Base-by-base conservation (phyloP, 2,888 invertebrate species). In the Hydrotaea cyrtoneurina region DNA sequence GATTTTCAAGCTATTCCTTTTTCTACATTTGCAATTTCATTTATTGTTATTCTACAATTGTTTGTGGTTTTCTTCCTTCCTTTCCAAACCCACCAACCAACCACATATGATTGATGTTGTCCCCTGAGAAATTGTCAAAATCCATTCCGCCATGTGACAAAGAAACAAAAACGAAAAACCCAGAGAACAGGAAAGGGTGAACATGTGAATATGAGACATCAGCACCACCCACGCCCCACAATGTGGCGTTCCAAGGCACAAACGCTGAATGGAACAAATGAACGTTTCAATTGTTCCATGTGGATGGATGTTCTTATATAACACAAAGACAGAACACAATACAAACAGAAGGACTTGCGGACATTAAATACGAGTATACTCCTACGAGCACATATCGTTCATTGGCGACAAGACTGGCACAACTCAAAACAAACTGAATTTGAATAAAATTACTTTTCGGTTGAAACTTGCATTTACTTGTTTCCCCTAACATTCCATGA, bases 31-130 rank as follows among this genome's bases (percentile, higher is more conserved):
- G 2, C 43, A 64, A 31, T 36, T 76, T 36, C 76, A 36, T 21
- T 39, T 17, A 31, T 31, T 46, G 46, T n/a, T 71, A 53, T 62
- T 78, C 69, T 78, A 21, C 59, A 78, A 73, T 64, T 73, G 62
- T n/a, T 39, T 69, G 66, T 57, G 69, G 66, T 57, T 75, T 66
- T n/a, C n/a, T n/a, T n/a, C n/a, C n/a, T 57, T 43, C 53, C 50
- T n/a, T 57, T 19, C 23, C 53, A 11, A 17, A 59, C 13, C n/a
- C n/a, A n/a, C n/a, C n/a, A n/a, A n/a, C 8, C 26, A 13, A 50
- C 62, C 64, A 31, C 66, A 80, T 69, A 69, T 80, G 80, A 80
- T 75, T 80, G 75, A 80, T 75, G 69, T 69, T 69, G 69, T 69
- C 74, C 57, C 80, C 46, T 46, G 74, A 66, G 79, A 46, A 73